Base-by-base conservation (phyloP, 1,140 invertebrate genomes). In the Pseudomyrmex gracilis region DNA sequence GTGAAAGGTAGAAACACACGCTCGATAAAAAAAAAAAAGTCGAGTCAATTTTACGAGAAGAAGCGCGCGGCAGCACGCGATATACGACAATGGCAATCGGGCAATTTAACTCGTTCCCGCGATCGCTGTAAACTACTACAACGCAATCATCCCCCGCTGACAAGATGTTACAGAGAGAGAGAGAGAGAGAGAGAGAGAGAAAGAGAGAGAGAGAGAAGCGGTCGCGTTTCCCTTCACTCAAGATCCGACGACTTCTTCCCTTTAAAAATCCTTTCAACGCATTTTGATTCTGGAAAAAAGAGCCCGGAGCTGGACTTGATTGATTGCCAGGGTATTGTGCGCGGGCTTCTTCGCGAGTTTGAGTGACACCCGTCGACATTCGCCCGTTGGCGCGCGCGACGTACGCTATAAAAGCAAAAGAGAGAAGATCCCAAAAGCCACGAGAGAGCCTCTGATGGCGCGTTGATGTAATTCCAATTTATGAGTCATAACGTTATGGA, bases 21-120 rank as follows among this genome's bases (percentile, higher is more conserved):
- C 49, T 80, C 5, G 17, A 80, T 60, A 70, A 80, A 78, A 49
- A 70, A 80, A 49, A 70, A 80, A 78, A 49, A 70, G 66, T 70
- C 66, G 70, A 80, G 20, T 43, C 20, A 71, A 80, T 80, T 70
- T 80, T 70, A 71, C 70, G 66, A 49, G 66, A 49, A 58, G 53
- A 70, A 49, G 34, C 34, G 34, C 55, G 43, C 24, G 70, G 51
- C 53, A 68, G 51, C 76, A 71, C 66, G 76, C 53, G 66, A 80
- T 49, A 43, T 47, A 57, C 17, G 53, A 80, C 76, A 80, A 80
- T 80, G 58, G 66, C 58, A 80, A 70, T 78, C 43, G 70, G 53
- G 73, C 73, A 63, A 49, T 80, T 80, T 80, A 3, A 80, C 53
- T 1, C n/a, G 43, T 70, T 78, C 20, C 67, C 58, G 24, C 24